A percentile compares a stretch with the other conserved stretches of the same genome.
These are phyloP conservation scores for Drosophila takahashii DNA, from an alignment of 1,140 invertebrate species.

Conservation along the genomic window DNA sequence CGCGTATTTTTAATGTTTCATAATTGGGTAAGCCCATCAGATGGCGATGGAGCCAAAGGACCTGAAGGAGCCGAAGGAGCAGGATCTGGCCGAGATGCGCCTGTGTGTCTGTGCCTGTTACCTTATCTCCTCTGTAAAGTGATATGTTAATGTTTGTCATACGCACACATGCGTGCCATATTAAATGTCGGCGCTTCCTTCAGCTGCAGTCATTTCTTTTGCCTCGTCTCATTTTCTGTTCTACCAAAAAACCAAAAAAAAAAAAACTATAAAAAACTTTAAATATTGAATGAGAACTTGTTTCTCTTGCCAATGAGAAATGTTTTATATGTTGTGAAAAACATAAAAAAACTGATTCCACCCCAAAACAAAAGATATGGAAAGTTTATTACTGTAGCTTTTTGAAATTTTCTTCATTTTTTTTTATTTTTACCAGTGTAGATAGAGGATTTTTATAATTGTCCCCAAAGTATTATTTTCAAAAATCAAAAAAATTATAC, in stretches of 20 bases:
- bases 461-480: too few species aligned
- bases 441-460: too few species aligned
- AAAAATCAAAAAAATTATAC: too few species aligned
- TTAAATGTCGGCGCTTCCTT: neutral
- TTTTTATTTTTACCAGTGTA: too few species aligned
- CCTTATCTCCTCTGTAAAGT: conserved; percentile 17
- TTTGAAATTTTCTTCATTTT: too few species aligned
- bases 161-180: conserved; percentile 10
- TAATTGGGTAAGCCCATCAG: conserved; percentile 68
- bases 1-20: conserved; percentile 80
- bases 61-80: conserved; percentile 7
- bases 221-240: neutral
- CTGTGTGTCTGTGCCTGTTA: neutral
- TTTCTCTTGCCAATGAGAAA: neutral
- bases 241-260: neutral
- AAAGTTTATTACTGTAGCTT: too few species aligned
- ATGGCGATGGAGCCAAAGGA: neutral
- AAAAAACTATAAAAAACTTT: neutral
- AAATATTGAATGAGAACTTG: neutral
- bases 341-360: too few species aligned
- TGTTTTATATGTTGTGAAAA: too few species aligned
- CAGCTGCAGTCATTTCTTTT: conserved; percentile 4
- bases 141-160: conserved; percentile 39
- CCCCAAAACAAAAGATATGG: too few species aligned
- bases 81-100: conserved; percentile 2